Conservation (phyloP, 2,888 invertebrate genomes). For the Terebella lapidaria region DNA sequence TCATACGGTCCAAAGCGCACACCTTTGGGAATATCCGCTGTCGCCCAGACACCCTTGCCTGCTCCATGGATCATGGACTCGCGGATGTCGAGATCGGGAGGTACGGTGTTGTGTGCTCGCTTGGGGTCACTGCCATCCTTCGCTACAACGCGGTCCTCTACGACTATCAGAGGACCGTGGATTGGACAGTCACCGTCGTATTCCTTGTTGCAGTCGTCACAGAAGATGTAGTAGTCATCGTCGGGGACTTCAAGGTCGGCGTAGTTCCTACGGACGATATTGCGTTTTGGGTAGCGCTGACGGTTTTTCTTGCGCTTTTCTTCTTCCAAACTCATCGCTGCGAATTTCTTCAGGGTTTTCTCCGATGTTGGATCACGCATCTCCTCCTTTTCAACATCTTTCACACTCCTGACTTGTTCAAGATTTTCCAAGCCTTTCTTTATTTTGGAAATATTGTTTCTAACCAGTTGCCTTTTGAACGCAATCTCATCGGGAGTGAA, state of each 20-base stretch:
- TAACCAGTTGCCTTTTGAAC: too few species aligned
- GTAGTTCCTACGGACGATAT: neutral
- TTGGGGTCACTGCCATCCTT: neutral
- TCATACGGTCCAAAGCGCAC: neutral
- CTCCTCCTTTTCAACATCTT: too few species aligned
- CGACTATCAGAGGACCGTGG: neutral
- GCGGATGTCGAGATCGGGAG: neutral
- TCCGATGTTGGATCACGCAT: too few species aligned
- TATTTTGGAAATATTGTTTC: too few species aligned
- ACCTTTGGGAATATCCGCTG: neutral
- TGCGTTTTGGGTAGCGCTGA: neutral
- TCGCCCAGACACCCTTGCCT: neutral
- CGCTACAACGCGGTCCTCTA: neutral
- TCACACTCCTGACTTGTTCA: too few species aligned
- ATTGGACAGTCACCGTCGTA: neutral
- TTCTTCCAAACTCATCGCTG: too few species aligned
- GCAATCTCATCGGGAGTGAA: too few species aligned
- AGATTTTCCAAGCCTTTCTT: too few species aligned
- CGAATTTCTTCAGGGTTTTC: too few species aligned
- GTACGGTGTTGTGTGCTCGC: neutral
- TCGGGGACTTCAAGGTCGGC: neutral
- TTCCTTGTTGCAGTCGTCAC: neutral
- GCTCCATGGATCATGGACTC: neutral
- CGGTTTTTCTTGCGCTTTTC: neutral
- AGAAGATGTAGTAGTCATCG: neutral